These are phyloP conservation scores for Asarcornis scutulata DNA, from an alignment of 2,113 vertebrate genomes.

Conservation along the genomic window DNA sequence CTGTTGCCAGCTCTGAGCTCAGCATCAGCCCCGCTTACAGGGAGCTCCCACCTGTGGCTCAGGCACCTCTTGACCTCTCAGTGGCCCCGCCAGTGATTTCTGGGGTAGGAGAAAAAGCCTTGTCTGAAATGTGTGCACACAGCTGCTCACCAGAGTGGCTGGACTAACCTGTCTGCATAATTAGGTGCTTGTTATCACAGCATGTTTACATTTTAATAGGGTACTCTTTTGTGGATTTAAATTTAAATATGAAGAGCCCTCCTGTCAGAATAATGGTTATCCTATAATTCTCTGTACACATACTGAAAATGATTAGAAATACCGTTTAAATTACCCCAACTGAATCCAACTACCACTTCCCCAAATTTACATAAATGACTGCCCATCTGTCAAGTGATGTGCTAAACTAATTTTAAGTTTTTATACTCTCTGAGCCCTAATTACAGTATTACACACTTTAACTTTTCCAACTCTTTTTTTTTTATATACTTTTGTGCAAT, in stretches of 20 bases:
- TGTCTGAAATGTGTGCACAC: neutral
- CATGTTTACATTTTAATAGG: conserved; percentile 43
- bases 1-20: neutral
- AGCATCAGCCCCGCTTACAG: neutral
- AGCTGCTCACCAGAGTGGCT: conserved; percentile 8
- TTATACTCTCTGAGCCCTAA: conserved; percentile 17
- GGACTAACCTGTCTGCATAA: neutral
- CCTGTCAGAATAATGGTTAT: conserved; percentile 29
- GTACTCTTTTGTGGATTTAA: conserved; percentile 13
- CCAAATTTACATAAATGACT: conserved; percentile 57
- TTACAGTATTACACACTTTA: conserved; percentile 26
- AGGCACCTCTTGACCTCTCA: neutral
- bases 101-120: neutral
- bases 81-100: neutral
- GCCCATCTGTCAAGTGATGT: conserved; percentile 52
- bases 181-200: conserved; percentile 41
- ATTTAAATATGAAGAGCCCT: conserved; percentile 41
- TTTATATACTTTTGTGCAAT: neutral
- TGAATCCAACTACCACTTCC: conserved; percentile 56
- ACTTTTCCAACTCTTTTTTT: neutral
- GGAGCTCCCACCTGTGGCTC: neutral
- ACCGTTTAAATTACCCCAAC: conserved; percentile 44
- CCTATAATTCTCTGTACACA: conserved; percentile 17
- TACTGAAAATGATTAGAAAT: conserved; percentile 28
- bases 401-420: conserved; percentile 45